Evolutionary conservation across 2,888 invertebrate species (phyloP).

Genomic region (Heteromurus nitidus): DNA sequence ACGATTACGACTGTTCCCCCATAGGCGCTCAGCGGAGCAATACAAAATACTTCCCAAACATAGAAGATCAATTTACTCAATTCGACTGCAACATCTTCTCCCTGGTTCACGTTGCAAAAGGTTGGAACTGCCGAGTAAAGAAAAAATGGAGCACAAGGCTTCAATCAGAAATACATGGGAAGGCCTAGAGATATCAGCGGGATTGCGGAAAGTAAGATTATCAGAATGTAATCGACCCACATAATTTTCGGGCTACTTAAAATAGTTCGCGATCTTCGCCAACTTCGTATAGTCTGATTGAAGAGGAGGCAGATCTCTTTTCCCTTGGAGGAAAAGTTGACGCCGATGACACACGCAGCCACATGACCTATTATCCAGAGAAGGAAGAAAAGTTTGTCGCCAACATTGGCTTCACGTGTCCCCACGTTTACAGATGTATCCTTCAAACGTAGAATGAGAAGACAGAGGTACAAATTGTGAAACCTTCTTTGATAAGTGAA

Average conservation of each 20-base stretch:
- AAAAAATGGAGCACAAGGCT: conserved; percentile 21
- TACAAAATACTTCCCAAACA: not conserved
- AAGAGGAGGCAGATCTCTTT: conserved; percentile 5
- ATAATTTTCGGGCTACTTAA: not conserved
- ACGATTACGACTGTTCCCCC: no score
- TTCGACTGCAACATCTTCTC: not conserved
- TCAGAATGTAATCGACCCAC: not conserved
- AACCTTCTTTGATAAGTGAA: no score
- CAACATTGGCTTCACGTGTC: no score
- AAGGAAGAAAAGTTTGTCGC: no score
- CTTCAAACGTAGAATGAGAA: no score
- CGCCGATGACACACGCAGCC: no score
- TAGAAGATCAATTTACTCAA: not conserved
- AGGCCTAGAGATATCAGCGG: not conserved
- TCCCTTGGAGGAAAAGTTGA: no score
- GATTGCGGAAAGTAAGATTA: not conserved
- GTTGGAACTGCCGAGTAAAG: conserved; percentile 16
- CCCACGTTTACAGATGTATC: no score
- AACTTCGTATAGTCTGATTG: not conserved
- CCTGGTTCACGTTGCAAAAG: not conserved
- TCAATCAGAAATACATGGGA: not conserved
- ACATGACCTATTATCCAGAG: no score
- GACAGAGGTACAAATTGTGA: no score
- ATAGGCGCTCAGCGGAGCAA: not conserved
- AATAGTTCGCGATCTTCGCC: not conserved